Conservation (phyloP, 1,140 invertebrate species). For the Diploscapter pachys region DNA sequence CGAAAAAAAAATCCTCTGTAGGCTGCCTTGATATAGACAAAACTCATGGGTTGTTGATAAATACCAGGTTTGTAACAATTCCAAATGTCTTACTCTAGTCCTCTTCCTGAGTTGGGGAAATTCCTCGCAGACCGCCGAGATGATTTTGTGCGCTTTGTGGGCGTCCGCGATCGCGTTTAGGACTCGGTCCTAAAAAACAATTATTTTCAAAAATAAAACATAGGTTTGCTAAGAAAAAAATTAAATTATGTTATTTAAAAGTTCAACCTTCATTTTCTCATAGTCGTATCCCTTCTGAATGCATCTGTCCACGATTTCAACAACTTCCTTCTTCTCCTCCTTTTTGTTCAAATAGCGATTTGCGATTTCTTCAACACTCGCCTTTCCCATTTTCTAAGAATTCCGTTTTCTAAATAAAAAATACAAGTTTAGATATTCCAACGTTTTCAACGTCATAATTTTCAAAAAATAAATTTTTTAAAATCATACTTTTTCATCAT, state of each 20-base stretch:
- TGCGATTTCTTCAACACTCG: no score
- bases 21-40: conserved; percentile 7
- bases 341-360: conserved; percentile 15
- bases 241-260: conserved; percentile 1
- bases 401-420: neutral
- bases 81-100: conserved; percentile 10
- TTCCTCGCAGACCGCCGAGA: conserved; percentile 14
- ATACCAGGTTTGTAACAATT: neutral
- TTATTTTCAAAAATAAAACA: neutral
- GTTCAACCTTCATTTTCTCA: conserved; percentile 23
- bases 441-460: conserved; percentile 3
- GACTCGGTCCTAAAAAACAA: conserved; percentile 25
- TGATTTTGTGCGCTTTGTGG: conserved; percentile 23
- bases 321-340: conserved; percentile 23
- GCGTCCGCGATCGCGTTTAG: conserved; percentile 16
- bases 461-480: neutral
- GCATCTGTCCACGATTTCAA: conserved; percentile 24
- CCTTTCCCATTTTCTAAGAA: conserved; percentile 27
- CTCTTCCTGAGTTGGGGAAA: conserved; percentile 29
- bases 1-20: conserved; percentile 18
- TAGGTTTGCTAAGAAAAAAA: neutral
- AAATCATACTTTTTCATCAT: neutral
- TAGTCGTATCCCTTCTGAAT: conserved; percentile 29
- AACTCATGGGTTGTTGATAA: neutral
- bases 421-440: neutral